Evolutionary conservation across 2,888 invertebrate genomes (phyloP).

Genomic region (Caenorhabditis sp.): DNA sequence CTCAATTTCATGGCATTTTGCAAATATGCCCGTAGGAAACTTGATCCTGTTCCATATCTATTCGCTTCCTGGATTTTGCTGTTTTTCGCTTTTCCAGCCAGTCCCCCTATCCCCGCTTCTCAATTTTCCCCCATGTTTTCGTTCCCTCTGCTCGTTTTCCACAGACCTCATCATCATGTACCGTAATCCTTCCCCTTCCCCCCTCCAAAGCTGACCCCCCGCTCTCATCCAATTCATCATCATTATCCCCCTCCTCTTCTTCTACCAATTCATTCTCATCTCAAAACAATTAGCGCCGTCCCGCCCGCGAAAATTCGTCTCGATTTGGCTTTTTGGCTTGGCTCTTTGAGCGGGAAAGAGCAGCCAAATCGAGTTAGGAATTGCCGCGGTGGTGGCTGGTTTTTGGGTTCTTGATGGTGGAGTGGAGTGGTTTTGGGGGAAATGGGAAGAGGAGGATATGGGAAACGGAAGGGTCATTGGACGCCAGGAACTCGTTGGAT

Average conservation of each 20-base stretch:
- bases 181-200: background rate
- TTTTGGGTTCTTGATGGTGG: no score
- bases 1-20: background rate
- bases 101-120: background rate
- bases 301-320: background rate
- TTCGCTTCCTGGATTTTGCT: background rate
- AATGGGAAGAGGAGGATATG: background rate
- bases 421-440: no score
- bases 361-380: background rate
- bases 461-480: slow-evolving; percentile 4
- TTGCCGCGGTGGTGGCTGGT: background rate
- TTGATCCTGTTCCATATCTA: slow-evolving; percentile 3
- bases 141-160: no score
- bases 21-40: background rate
- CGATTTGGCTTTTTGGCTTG: no score
- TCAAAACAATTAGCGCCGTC: slow-evolving; percentile 2
- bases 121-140: no score
- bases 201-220: background rate
- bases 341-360: background rate
- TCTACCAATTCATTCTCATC: background rate
- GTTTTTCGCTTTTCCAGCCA: background rate
- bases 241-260: background rate
- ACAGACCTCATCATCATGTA: no score
- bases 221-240: slow-evolving; percentile 1
- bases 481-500: no score